Conservation (phyloP, 1,140 invertebrate genomes). For the Diabrotica undecimpunctata region DNA sequence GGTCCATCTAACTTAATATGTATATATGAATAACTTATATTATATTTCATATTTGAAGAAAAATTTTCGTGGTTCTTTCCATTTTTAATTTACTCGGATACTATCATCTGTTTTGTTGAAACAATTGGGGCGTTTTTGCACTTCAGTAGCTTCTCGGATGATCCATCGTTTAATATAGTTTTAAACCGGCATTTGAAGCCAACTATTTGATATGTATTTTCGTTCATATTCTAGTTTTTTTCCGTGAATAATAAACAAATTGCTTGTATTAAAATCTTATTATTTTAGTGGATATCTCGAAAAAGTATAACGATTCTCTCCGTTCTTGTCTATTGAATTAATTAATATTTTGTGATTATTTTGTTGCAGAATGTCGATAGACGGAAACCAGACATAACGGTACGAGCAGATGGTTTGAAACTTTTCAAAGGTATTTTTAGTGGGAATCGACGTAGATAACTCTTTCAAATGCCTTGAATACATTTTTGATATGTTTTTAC, state of each 20-base stretch:
- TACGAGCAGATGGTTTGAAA: neutral
- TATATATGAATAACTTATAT: no score
- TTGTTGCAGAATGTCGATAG: constrained; percentile 17
- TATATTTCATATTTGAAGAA: no score
- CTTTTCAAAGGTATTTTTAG: constrained; percentile 17
- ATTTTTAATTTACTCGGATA: no score
- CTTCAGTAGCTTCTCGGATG: no score
- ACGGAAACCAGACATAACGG: neutral
- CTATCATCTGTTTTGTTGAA: no score
- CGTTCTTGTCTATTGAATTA: neutral
- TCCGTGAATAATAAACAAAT: neutral
- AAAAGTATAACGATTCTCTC: neutral
- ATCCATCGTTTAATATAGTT: no score
- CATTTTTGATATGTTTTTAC: neutral
- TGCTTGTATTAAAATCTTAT: neutral
- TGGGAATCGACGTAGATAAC: constrained; percentile 9
- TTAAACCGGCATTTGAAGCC: no score
- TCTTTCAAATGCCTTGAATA: constrained; percentile 4
- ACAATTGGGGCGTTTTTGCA: no score
- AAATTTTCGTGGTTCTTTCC: no score
- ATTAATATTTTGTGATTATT: constrained; percentile 2
- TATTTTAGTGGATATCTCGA: neutral
- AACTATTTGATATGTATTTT: neutral
- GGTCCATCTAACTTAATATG: no score
- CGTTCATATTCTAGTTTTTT: neutral